These are phyloP conservation scores for Phaethornis superciliosus DNA, from an alignment of 2,113 vertebrate genomes.

Conservation along the genomic window DNA sequence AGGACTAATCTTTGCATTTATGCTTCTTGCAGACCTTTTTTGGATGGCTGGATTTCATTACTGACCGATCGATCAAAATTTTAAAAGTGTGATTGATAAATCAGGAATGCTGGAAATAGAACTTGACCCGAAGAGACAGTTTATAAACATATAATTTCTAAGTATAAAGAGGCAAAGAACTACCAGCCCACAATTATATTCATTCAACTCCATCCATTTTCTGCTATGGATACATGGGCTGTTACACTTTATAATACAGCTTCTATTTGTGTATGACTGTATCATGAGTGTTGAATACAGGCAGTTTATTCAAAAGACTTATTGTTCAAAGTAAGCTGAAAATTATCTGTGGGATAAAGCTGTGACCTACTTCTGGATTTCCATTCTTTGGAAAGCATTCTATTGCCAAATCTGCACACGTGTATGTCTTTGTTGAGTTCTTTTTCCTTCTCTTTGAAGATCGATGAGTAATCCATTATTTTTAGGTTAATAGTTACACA, in stretches of 20 bases:
- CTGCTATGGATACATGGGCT: neutral
- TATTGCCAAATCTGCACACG: neutral
- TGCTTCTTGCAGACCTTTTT: neutral
- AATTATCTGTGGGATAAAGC: slow-evolving; percentile 19
- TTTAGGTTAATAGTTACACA: neutral
- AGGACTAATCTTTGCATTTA: neutral
- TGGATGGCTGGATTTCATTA: neutral
- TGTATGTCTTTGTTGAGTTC: neutral
- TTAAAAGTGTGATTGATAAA: neutral
- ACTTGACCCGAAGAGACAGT: neutral
- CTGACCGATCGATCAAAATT: neutral
- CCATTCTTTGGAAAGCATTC: neutral
- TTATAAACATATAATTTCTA: neutral
- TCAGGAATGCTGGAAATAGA: neutral
- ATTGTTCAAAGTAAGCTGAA: slow-evolving; percentile 50
- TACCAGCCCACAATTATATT: neutral
- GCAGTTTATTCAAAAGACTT: slow-evolving; percentile 25
- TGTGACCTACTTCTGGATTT: slow-evolving; percentile 6
- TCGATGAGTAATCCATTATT: neutral
- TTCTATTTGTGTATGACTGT: neutral
- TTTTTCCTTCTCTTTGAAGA: neutral
- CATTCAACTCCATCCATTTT: neutral
- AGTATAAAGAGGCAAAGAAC: neutral
- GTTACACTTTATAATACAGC: neutral
- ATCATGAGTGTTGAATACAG: slow-evolving; percentile 4